Base-by-base conservation (phyloP, 1,140 invertebrate genomes). In the Drosophila pruinosa region DNA sequence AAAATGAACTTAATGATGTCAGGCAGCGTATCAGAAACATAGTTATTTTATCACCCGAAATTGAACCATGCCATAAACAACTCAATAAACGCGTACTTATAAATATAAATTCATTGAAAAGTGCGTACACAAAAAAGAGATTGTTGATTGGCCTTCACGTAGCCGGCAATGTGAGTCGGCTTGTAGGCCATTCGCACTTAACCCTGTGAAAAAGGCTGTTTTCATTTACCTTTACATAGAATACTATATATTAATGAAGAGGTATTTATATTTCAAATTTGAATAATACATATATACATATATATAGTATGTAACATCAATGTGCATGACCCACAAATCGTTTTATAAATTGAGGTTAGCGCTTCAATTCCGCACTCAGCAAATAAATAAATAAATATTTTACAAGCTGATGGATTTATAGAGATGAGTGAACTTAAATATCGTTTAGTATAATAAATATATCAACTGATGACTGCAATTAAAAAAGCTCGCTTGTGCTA, bases 261-360 rank as follows among this genome's bases (percentile, higher is more conserved):
- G 15, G 12, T 10, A 52, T 19, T 48, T 10, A 48, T 28, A 58
- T 48, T 31, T 45, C 17, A 31, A 43, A 50, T 75, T 45, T 36
- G 36, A 50, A 57, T 50, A 26, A 39, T 19, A 53, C 14, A 26
- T 50, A 39, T 45, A 45, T 47, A 26, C n/a, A n/a, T n/a, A n/a
- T n/a, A 58, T 39, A 54, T 17, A 56, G n/a, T 53, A 58, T 28
- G 24, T 61, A 45, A 67, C 59, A 56, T 62, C 72, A 67, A 61
- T 73, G 63, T 78, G 68, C 58, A 72, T 86, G 83, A 89, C 78
- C 83, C 83, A 88, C 73, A 89, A 86, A 75, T 82, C 78, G 73
- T 57, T 56, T 54, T 36, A 77, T 89, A 77, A 77, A 81, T 77
- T 77, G 70, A 86, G 80, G 80, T 80, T 85, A 86, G 41, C 72